Evolutionary conservation across 2,797 vertebrate genomes (phyloP), one percentile per base, ranked within the genome.

Genomic region (Micropoecilia bifurca): DNA sequence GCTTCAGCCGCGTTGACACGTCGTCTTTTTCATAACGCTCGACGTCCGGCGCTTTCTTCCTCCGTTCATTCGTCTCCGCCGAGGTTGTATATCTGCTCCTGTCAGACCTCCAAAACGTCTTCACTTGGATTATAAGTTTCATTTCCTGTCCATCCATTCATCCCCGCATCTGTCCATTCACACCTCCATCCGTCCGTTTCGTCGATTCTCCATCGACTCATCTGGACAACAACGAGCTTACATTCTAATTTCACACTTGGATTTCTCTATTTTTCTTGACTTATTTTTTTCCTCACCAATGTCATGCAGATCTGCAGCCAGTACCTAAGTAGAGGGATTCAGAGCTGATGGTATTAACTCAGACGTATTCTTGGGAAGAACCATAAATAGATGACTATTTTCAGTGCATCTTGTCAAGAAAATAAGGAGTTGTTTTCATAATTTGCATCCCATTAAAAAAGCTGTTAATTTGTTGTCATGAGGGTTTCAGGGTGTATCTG

Each of bases 51-150:
- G 75, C 80, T 74, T 57, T 82, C 77, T 16, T 63, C 75, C 80
- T 87, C 80, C 43, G 0, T 41, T 88, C 86, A 89, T 90, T 82
- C 75, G 14, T 93, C 89, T 91, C 84, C 79, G 45, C 77, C 81
- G 9, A 74, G 85, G 90, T 91, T 83, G 85, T 86, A 88, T 82
- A 89, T 89, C 85, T 85, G 81, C 84, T 87, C 71, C 0, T 87
- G 90, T 91, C 91, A 86, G 79, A 73, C 53, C 36, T 13, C 0
- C 25, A 71, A 87, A 83, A 91, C 71, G 59, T 93, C 91, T 92
- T 91, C 82, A 92, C 87, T 84, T 53, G 3, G 61, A 75, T 89
- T 89, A 80, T 85, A 79, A 85, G 71, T 91, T 86, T 89, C 82
- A 89, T 90, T 90, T 91, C 85, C 90, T 68, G 75, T 80, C 88